Evolutionary conservation across 2,888 invertebrate species (phyloP), one percentile per base, ranked within the genome.

Genomic region (Euproctis similis): DNA sequence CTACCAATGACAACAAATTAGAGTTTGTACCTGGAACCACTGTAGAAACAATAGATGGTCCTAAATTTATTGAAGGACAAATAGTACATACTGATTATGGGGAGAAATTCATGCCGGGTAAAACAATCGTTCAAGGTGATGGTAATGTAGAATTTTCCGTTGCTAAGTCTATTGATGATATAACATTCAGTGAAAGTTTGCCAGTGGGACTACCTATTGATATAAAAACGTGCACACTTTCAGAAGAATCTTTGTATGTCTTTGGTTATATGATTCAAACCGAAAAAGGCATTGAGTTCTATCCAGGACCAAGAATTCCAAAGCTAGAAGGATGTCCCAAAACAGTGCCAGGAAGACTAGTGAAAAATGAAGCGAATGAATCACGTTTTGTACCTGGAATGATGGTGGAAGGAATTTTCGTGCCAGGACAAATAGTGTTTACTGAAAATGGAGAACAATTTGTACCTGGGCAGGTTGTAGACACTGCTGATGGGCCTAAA

Each of bases 391-490:
- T 91, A 7, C 90, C 91, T 0, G 90, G 91, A 28, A 87, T 87
- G 53, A 88, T 90, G 85, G 86, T 88, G 0, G 88, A 89, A 50
- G 88, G 88, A 21, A 86, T 88, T 31, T 91, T 91, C 51, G 84
- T 90, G 8, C 89, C 90, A 0, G 91, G 91, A 2, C 90, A 91
- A 72, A 86, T 88, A 38, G 89, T 91, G 0, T 87, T 86, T 47
- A 90, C 90, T 4, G 89, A 90, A 54, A 87, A 87, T 35, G 90
- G 90, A 3, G 89, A 90, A 46, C 89, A 90, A 43, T 91, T 91
- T 53, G 88, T 91, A 3, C 89, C 90, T 1, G 91, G 91, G 1
- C 90, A 90, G 73, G 89, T 91, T 0, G 88, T 91, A n/a, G 89
- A 90, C 48, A 90, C 90, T 2, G 78, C 85, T 25, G 88, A 87